Base-by-base conservation (phyloP, 2,888 invertebrate species). In the Eueremaeus valkanovi region DNA sequence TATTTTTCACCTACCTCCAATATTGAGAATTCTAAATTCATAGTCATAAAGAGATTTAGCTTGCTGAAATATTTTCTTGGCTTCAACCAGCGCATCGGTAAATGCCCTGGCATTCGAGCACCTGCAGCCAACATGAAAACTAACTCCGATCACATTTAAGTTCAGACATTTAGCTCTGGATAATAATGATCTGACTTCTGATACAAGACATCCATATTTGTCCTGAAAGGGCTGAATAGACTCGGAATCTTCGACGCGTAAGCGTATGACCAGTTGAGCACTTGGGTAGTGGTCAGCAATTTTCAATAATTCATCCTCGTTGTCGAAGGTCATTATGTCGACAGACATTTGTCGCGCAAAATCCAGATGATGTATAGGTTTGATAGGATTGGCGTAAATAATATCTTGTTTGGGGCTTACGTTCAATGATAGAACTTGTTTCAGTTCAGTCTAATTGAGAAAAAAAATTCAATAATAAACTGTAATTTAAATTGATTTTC, bases 351-450 rank as follows among this genome's bases (percentile, higher is more conserved):
- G 86, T 27, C 88, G 87, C 73, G 96, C 93, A 85, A 91, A 90
- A 70, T 90, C 89, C 82, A 97, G 89, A 85, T 95, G 95, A 66
- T 93, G 93, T 68, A 90, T 88, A 81, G 93, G 92, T 85, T 96
- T 96, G 80, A 95, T 93, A 0, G 96, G 95, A 86, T 96, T 95
- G 78, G 96, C 96, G 85, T 93, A 96, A 82, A 97, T 93, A 79
- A 97, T 95, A 80, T 92, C 90, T 11, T 40, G 40, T 81, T 88
- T 86, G 0, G 92, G 87, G 55, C 87, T 85, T 5, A 93, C 90
- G 40, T 92, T 92, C 78, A 92, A 83, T 24, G 42, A 75, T 79
- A 92, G 83, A 80, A 93, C 88, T 81, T 91, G 90, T 81, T 90
- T 90, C 78, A 97, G 93, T 85, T 97, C 96, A 76, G 85, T 84